Conservation (phyloP, 2,888 invertebrate species). For the Corythucha ciliata region DNA sequence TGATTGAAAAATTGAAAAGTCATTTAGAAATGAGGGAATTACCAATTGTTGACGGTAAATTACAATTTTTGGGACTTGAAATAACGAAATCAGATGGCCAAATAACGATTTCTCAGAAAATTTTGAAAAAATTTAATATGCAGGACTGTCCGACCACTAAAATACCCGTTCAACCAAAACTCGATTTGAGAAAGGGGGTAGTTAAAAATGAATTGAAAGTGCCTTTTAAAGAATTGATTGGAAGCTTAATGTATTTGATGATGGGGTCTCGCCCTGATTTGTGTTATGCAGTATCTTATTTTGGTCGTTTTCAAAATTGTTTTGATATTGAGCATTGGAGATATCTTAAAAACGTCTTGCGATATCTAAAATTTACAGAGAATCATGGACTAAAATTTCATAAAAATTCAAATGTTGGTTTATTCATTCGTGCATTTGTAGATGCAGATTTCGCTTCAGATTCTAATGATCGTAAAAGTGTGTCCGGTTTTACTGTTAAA, state of each 20-base stretch:
- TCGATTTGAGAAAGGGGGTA: constrained; percentile 9
- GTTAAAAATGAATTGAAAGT: not conserved
- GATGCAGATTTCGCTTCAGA: constrained; percentile 18
- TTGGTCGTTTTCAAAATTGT: constrained; percentile 15
- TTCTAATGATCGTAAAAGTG: constrained; percentile 8
- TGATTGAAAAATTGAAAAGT: too few relatives aligned
- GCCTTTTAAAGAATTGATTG: constrained; percentile 11
- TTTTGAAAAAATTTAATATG: constrained; percentile 16
- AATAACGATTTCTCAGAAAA: constrained; percentile 17
- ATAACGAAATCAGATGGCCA: constrained; percentile 12
- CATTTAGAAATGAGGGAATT: constrained; percentile 4
- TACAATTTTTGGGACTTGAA: constrained; percentile 14
- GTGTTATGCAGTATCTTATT: constrained; percentile 19
- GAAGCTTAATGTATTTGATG: constrained; percentile 19
- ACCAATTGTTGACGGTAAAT: not conserved
- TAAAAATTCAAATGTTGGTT: not conserved
- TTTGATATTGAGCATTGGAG: constrained; percentile 1
- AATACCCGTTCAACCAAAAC: constrained; percentile 17
- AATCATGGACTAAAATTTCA: constrained; percentile 6
- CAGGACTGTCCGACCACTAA: constrained; percentile 6
- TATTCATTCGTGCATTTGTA: not conserved
- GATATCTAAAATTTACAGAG: constrained; percentile 11
- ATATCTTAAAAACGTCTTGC: constrained; percentile 16
- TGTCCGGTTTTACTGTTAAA: constrained; percentile 14
- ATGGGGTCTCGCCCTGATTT: constrained; percentile 17